These are phyloP conservation scores for Empis stercorea DNA, from an alignment of 2,888 invertebrate genomes.

Conservation along the genomic window DNA sequence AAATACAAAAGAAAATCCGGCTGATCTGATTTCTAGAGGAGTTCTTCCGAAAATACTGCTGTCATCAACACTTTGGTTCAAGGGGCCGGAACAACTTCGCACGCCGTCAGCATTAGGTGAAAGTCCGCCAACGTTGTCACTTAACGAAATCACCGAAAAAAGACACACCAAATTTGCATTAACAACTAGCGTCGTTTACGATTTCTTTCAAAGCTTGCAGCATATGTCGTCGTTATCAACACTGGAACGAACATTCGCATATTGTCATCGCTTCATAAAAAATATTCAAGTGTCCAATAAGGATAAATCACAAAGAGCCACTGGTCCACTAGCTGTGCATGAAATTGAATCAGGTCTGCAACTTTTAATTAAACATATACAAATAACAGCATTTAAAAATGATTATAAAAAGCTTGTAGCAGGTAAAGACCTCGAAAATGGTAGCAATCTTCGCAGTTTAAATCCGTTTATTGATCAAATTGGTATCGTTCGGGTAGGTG, in stretches of 20 bases:
- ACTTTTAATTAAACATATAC: neutral
- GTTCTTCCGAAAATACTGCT: neutral
- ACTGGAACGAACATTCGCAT: neutral
- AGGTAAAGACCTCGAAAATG: too few species aligned
- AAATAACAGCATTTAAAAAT: neutral
- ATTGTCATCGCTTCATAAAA: neutral
- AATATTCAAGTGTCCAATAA: neutral
- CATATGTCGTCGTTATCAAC: neutral
- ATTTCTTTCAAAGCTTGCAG: neutral
- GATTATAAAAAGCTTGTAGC: neutral
- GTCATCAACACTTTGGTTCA: neutral
- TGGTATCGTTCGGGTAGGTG: neutral
- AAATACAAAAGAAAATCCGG: constrained; percentile 7
- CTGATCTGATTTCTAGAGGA: constrained; percentile 5
- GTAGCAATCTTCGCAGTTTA: neutral
- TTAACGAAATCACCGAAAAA: neutral
- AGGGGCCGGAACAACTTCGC: neutral
- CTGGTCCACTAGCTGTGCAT: neutral
- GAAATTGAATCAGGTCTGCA: neutral
- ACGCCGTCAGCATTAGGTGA: neutral
- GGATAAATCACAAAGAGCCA: neutral
- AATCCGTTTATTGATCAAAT: neutral
- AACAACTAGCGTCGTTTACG: neutral
- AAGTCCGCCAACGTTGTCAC: neutral
- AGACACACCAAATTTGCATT: neutral